Evolutionary conservation across 2,797 vertebrate species (phyloP).

Genomic region (Hydrocynus forskahlii): DNA sequence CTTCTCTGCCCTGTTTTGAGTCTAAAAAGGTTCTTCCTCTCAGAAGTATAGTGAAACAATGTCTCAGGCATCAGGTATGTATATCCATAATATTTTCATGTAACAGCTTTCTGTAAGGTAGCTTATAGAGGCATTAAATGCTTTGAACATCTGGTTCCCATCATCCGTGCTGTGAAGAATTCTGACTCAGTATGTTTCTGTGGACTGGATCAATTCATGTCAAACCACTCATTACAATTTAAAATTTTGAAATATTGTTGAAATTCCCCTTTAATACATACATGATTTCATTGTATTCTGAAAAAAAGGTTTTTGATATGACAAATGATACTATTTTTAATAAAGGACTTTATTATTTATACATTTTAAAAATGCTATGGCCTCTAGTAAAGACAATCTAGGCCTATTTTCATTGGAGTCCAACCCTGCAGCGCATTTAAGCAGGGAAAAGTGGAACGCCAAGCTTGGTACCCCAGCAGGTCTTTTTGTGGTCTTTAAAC

Average conservation of each 20-base stretch:
- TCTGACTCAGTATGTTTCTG: neutral
- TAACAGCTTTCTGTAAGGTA: neutral
- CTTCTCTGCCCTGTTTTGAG: no score
- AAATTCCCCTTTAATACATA: neutral
- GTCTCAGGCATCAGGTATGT: neutral
- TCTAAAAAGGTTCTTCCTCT: no score
- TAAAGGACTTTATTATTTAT: neutral
- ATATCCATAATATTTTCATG: neutral
- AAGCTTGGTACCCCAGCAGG: neutral
- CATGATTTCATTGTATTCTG: no score
- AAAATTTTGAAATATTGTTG: neutral
- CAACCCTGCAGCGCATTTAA: neutral
- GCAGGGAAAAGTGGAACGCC: neutral
- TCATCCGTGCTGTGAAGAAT: neutral
- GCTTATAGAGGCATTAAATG: neutral
- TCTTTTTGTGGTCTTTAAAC: conserved; percentile 18
- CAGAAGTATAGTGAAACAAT: no score
- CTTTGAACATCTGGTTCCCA: neutral
- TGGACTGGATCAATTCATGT: neutral
- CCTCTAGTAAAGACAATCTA: neutral
- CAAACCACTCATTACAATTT: neutral
- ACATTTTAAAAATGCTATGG: no score
- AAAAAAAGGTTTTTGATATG: no score
- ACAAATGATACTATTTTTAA: neutral
- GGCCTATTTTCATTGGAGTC: neutral